phyloP scores from a whole-genome alignment of 1,140 invertebrate species.

The Temnothorax longispinosus region DNA sequence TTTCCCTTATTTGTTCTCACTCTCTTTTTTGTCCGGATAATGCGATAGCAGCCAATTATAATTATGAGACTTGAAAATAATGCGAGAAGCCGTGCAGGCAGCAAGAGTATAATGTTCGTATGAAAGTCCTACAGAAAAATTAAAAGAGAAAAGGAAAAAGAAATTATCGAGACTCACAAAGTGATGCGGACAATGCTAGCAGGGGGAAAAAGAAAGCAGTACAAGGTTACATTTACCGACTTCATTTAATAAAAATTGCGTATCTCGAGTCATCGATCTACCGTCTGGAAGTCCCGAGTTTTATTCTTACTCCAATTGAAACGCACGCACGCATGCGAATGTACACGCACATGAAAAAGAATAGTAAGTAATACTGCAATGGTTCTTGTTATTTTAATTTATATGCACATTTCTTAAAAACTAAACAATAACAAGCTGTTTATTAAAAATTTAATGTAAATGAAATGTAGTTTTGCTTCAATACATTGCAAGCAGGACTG shows the following conservation, averaged over 20 bases:
- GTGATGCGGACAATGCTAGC: not conserved
- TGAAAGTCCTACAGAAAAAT: not conserved
- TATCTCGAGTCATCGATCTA: conserved; percentile 24
- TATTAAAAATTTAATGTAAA: not conserved
- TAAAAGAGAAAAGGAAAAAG: not conserved
- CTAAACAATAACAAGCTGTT: not conserved
- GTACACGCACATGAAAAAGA: not conserved
- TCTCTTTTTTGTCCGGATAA: not conserved
- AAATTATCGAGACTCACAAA: not conserved
- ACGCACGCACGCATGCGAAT: not conserved
- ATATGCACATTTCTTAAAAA: not conserved
- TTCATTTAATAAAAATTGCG: conserved; percentile 26
- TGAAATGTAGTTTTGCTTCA: not conserved
- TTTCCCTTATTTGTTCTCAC: not conserved
- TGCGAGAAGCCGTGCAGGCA: not conserved
- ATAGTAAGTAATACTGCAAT: not conserved
- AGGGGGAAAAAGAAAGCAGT: not conserved
- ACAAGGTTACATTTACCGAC: not conserved
- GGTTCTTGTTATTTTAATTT: not conserved
- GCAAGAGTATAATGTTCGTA: conserved; percentile 11
- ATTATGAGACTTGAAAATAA: conserved; percentile 21
- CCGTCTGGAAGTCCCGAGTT: not conserved
- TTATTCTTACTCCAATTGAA: not conserved
- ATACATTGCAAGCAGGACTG: conserved; percentile 32
- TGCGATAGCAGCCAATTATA: not conserved